A percentile compares a stretch with the other conserved stretches of the same genome.
phyloP scores from a whole-genome alignment of 2,113 vertebrate genomes.

The Oreocharis arfaki region DNA sequence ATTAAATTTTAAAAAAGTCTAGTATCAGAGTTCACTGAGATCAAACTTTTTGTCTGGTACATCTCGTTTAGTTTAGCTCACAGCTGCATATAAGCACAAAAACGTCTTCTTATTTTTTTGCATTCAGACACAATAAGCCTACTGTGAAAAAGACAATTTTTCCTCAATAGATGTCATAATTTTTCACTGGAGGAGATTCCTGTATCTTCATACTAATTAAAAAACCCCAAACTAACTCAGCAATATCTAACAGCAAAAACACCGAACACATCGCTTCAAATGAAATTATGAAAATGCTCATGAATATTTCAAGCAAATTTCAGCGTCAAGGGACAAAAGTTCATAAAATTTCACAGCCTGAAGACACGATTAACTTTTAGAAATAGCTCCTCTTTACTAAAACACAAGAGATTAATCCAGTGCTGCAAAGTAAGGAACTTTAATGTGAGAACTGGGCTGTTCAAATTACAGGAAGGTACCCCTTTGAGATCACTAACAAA shows the following conservation, averaged over 20 bases:
- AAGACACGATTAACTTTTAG: slow-evolving; percentile 10
- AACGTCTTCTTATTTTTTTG: neutral
- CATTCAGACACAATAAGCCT: neutral
- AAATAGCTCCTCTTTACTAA: neutral
- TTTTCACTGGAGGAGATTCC: neutral
- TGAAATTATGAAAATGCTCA: neutral
- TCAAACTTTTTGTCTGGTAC: neutral
- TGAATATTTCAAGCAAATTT: slow-evolving; percentile 18
- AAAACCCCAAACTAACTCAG: neutral
- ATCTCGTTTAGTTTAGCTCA: neutral
- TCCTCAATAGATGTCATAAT: neutral
- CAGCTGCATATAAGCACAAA: neutral
- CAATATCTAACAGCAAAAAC: neutral
- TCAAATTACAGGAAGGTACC: neutral
- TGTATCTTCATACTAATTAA: neutral
- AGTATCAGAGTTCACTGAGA: neutral
- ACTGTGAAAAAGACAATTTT: neutral
- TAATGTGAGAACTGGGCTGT: neutral
- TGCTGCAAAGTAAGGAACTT: neutral
- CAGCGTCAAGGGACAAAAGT: neutral
- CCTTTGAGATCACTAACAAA: neutral
- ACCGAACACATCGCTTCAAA: neutral
- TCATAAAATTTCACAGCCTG: slow-evolving; percentile 15
- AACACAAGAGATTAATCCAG: neutral
- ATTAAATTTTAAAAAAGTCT: neutral